Evolutionary conservation across 1,140 invertebrate species (phyloP), one percentile per base, ranked within the genome.

Genomic region (Calephelis nemesis): DNA sequence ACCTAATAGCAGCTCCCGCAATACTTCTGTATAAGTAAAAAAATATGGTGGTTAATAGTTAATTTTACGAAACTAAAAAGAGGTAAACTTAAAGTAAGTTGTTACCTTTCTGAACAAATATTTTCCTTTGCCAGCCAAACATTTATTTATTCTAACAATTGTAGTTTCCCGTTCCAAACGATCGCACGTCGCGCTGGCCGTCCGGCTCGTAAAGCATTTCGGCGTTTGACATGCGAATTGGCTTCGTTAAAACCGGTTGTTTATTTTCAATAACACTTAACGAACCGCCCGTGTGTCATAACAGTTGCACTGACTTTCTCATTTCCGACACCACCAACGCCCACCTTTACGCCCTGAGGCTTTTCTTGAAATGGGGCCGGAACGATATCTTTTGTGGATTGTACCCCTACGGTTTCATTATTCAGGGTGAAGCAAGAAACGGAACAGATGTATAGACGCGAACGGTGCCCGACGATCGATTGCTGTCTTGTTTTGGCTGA

Each of bases 251-350:
- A 70, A 72, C 74, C 68, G 69, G 45, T 80, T 87, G 81, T 88
- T 90, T 86, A 85, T 85, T 85, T 87, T 88, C 78, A 81, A 84
- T 79, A 81, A 79, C 79, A 83, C 76, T 82, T 83, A 84, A 83
- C 83, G 82, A 82, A 87, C 75, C 82, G 82, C 82, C 54, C 39
- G 85, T 85, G 87, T 88, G 88, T 86, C 85, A 88, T 88, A 89
- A 87, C 88, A 90, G 88, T 88, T 90, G 86, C 84, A 82, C 76
- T 78, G 78, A 79, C 82, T 90, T 86, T 87, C 85, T 82, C 82
- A 77, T 84, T 85, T 84, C 85, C 84, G 84, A 84, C 78, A 78
- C 64, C 67, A 70, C 75, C 72, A 71, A 81, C 84, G 84, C 87
- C 85, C 83, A 89, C 87, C 80, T 83, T 86, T 83, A 81, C 81